Percentiles rank a stretch among this genome's conserved stretches.
phyloP scores from a whole-genome alignment of 2,797 vertebrate genomes.

The Cryptoprocta ferox region DNA sequence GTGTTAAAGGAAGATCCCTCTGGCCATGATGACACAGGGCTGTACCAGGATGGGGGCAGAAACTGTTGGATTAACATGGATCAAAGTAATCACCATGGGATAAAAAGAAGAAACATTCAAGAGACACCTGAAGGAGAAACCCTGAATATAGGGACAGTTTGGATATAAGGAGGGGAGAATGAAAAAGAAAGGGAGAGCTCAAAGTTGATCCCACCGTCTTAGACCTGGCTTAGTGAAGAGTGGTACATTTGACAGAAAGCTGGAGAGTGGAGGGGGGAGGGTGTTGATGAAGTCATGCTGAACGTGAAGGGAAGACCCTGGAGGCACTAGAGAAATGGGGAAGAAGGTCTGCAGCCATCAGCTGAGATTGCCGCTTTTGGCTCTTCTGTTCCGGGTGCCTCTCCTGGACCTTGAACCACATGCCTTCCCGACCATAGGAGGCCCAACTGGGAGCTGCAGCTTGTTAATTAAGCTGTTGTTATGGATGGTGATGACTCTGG shows the following conservation, averaged over 20 bases:
- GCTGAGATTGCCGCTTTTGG: not conserved
- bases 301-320: not conserved
- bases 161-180: not conserved
- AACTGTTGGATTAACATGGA: not conserved
- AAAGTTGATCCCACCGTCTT: not conserved
- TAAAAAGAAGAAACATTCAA: not conserved
- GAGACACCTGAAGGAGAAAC: not conserved
- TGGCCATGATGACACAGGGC: rapidly evolving
- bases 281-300: no score
- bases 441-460: not conserved
- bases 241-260: not conserved
- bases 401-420: not conserved
- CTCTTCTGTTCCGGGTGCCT: not conserved
- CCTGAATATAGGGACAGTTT: not conserved
- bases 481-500: not conserved
- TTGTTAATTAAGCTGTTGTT: not conserved
- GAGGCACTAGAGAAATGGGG: not conserved
- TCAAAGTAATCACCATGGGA: not conserved
- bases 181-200: not conserved
- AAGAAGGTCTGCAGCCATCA: not conserved
- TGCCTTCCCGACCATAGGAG: rapidly evolving
- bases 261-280: rapidly evolving
- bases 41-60: not conserved
- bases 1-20: not conserved
- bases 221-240: not conserved